phyloP scores from a whole-genome alignment of 2,113 vertebrate species.

The Sebastes fasciatus region DNA sequence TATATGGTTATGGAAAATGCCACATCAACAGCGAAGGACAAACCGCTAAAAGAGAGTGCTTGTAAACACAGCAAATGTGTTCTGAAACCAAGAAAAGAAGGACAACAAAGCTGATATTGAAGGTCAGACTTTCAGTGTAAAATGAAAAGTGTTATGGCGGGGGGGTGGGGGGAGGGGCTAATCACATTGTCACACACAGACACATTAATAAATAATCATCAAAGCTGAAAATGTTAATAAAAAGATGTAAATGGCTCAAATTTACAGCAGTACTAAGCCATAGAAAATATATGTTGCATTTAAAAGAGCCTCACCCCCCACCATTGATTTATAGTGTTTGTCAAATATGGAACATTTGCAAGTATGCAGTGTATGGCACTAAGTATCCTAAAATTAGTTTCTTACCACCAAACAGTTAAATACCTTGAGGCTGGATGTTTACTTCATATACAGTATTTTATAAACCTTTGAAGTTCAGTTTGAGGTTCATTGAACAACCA shows the following conservation, averaged over 20 bases:
- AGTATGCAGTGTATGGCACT: background rate
- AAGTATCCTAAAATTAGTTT: background rate
- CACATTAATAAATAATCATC: background rate
- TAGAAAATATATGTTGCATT: background rate
- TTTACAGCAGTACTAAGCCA: background rate
- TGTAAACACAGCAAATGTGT: slow-evolving; percentile 17
- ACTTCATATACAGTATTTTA: slow-evolving; percentile 10
- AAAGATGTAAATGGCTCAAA: background rate
- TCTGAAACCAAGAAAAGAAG: slow-evolving; percentile 42
- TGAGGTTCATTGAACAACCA: background rate
- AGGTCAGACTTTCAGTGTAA: slow-evolving; percentile 3
- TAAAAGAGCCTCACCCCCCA: background rate
- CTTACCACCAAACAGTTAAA: background rate
- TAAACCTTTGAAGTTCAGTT: background rate
- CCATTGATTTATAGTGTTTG: background rate
- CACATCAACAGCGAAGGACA: slow-evolving; percentile 42
- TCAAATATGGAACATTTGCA: background rate
- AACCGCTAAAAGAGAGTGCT: slow-evolving; percentile 57
- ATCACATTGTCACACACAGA: background rate
- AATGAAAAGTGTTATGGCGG: background rate
- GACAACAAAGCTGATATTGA: slow-evolving; percentile 10
- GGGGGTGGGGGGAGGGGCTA: background rate
- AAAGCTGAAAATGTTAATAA: background rate
- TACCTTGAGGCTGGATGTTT: background rate
- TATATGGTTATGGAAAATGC: slow-evolving; percentile 64